Conservation (phyloP, 2,797 vertebrate species). For the Thamnophis elegans region DNA sequence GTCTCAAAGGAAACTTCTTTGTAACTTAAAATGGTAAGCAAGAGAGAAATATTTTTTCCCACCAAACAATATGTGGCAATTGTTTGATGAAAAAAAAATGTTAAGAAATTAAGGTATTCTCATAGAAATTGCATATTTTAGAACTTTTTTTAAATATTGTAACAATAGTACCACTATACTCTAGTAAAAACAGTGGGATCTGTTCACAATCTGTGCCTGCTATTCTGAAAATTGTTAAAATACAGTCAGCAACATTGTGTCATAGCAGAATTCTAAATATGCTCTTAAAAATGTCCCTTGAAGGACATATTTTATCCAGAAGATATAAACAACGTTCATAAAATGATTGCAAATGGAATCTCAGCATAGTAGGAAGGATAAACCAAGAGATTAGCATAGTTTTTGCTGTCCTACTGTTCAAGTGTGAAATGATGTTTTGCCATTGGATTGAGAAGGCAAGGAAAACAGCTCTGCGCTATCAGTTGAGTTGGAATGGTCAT, state of each 20-base stretch:
- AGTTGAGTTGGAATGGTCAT: not conserved
- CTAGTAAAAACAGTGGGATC: not conserved
- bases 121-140: conserved; percentile 6
- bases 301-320: conserved; percentile 5
- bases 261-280: conserved; percentile 1
- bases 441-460: not conserved
- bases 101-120: conserved; percentile 13
- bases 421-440: not conserved
- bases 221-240: conserved; percentile 16
- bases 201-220: not conserved
- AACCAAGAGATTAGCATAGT: not conserved
- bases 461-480: not conserved
- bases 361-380: conserved; percentile 2
- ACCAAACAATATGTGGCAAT: not conserved
- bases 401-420: not conserved
- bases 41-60: not conserved
- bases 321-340: conserved; percentile 10
- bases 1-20: conserved; percentile 14
- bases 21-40: not conserved
- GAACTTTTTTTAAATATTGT: not conserved
- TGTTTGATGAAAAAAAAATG: conserved; percentile 2
- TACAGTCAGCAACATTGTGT: not conserved
- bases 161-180: not conserved
- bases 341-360: conserved; percentile 14
- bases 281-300: not conserved